Evolutionary conservation across 1,140 invertebrate genomes (phyloP).

Genomic region (Cepaea nemoralis): DNA sequence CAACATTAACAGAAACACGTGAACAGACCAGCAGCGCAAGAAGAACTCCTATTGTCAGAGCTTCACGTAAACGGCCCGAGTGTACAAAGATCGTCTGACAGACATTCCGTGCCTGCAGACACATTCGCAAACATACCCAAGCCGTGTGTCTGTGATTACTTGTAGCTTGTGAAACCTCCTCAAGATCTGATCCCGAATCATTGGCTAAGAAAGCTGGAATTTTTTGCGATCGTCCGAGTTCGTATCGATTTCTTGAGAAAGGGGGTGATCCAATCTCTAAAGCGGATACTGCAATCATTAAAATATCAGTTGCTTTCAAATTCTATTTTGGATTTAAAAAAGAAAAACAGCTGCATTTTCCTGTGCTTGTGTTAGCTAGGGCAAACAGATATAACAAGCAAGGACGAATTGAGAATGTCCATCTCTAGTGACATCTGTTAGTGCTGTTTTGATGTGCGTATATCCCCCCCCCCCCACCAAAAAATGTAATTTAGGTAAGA

Average conservation of each 20-base stretch:
- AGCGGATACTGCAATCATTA: slow-evolving; percentile 5
- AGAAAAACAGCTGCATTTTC: background rate
- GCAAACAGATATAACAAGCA: background rate
- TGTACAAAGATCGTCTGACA: background rate
- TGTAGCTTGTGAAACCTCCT: background rate
- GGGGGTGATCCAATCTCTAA: background rate
- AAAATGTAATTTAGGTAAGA: no score
- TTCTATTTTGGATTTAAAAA: background rate
- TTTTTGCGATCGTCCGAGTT: background rate
- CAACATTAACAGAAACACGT: no score
- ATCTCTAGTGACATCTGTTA: background rate
- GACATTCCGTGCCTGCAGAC: background rate
- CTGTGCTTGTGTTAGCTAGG: background rate
- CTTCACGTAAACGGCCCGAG: background rate
- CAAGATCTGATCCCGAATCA: background rate
- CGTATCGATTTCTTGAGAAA: background rate
- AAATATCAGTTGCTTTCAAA: background rate
- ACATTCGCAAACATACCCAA: background rate
- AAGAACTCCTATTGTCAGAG: no score
- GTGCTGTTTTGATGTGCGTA: no score
- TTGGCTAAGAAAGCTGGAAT: background rate
- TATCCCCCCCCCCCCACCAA: no score
- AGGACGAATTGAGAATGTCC: background rate
- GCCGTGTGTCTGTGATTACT: slow-evolving; percentile 15
- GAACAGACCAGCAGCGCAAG: no score